Evolutionary conservation across 2,113 vertebrate species (phyloP).

Genomic region (Coreoperca whiteheadi): DNA sequence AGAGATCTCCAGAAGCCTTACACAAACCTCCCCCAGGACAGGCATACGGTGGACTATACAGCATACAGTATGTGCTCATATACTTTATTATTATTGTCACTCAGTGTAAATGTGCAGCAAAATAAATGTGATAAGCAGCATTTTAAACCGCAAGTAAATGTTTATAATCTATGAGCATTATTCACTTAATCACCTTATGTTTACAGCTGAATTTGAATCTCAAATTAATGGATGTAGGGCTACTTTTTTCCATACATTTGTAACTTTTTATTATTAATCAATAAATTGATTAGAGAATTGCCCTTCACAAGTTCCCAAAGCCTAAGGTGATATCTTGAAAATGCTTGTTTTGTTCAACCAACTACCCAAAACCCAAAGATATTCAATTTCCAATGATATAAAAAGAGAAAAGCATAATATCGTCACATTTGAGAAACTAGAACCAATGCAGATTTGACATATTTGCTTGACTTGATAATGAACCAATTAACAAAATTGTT

Average conservation of each 20-base stretch:
- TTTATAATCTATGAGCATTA: constrained; percentile 3
- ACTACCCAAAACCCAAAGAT: neutral
- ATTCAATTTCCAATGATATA: neutral
- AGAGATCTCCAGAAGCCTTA: constrained; percentile 64
- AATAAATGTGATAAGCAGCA: constrained; percentile 39
- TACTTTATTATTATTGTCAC: constrained; percentile 27
- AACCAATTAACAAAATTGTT: constrained; percentile 19
- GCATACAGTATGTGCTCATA: constrained; percentile 26
- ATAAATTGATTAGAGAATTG: neutral
- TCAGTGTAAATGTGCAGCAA: constrained; percentile 39
- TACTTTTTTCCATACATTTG: neutral
- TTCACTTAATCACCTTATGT: neutral
- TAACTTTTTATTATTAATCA: neutral
- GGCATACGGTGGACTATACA: constrained; percentile 53
- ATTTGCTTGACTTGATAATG: neutral
- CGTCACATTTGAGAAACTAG: neutral
- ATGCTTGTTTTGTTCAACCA: neutral
- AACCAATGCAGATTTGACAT: neutral
- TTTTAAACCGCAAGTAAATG: constrained; percentile 29
- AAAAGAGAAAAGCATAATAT: constrained; percentile 1
- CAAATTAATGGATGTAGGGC: neutral
- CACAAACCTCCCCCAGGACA: constrained; percentile 72
- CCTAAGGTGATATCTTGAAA: neutral
- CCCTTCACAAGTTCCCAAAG: neutral
- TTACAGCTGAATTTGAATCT: neutral